phyloP scores from a whole-genome alignment of 2,797 vertebrate genomes.

The Microctenopoma steveboyesi region DNA sequence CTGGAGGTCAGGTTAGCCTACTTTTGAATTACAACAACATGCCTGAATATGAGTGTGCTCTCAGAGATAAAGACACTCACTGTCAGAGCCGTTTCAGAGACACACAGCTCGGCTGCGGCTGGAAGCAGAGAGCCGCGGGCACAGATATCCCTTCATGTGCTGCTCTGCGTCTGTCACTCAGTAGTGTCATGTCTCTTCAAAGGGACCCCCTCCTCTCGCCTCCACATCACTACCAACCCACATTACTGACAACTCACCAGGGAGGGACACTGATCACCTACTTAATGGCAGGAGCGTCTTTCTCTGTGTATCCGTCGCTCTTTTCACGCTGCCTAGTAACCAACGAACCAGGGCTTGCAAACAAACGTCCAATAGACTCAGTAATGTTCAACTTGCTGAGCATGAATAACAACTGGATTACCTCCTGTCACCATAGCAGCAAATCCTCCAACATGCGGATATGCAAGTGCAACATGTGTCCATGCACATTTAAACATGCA shows the following conservation, averaged over 20 bases:
- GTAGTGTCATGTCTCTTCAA: conserved; percentile 59
- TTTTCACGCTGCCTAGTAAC: conserved; percentile 25
- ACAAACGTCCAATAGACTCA: conserved; percentile 35
- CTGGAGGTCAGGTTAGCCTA: background rate
- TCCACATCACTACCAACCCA: conserved; percentile 21
- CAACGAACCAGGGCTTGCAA: conserved; percentile 18
- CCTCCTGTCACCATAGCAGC: background rate
- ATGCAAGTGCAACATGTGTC: too few species aligned
- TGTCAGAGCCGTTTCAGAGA: conserved; percentile 25
- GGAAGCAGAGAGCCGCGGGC: conserved; percentile 46
- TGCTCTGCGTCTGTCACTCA: conserved; percentile 57
- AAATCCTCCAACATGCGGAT: background rate
- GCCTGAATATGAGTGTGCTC: background rate
- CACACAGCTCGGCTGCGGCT: conserved; percentile 38
- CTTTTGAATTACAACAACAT: conserved; percentile 5
- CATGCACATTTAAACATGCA: too few species aligned
- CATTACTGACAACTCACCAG: conserved; percentile 34
- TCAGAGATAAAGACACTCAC: conserved; percentile 8
- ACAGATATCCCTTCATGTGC: conserved; percentile 47
- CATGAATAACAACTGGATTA: background rate
- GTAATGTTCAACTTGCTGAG: background rate
- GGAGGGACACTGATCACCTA: conserved; percentile 41
- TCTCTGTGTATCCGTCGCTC: background rate
- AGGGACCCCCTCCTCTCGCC: conserved; percentile 10
- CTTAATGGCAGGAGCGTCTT: conserved; percentile 27